A percentile compares a stretch with the other conserved stretches of the same genome.
Conservation (phyloP, 2,797 vertebrate species). For the Ctenopoma multispine region DNA sequence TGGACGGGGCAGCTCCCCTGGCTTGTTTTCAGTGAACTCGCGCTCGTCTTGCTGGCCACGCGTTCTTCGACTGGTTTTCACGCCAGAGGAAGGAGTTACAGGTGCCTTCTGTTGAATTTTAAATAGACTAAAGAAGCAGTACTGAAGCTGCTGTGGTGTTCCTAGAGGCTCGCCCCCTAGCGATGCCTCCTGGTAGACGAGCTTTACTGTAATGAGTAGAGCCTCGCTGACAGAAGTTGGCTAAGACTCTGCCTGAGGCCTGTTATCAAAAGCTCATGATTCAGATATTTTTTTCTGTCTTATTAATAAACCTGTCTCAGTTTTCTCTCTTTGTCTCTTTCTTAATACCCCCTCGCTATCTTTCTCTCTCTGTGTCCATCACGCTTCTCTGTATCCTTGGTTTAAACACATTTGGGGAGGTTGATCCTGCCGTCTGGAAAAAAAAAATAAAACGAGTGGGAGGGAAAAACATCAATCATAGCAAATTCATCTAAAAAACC, state of each 20-base stretch:
- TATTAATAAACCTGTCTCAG: constrained; percentile 24
- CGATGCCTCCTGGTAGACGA: constrained; percentile 35
- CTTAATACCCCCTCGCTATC: neutral
- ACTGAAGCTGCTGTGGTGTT: fast-evolving
- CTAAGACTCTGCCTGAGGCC: constrained; percentile 46
- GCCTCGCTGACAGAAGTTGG: constrained; percentile 8
- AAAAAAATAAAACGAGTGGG: constrained; percentile 11
- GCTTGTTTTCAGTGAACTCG: constrained; percentile 8
- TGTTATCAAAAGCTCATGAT: constrained; percentile 37
- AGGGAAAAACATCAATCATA: constrained; percentile 20
- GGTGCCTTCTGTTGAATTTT: constrained; percentile 8
- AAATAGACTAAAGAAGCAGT: neutral
- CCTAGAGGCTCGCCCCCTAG: constrained; percentile 48
- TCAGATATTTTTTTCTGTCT: constrained; percentile 14
- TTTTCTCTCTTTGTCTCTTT: neutral
- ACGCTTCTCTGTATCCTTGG: neutral
- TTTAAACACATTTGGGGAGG: constrained; percentile 3
- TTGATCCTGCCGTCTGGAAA: constrained; percentile 3
- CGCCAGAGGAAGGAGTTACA: neutral
- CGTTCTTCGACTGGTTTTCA: neutral
- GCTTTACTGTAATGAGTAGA: constrained; percentile 36
- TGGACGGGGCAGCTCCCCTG: neutral
- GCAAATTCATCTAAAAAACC: constrained; percentile 1
- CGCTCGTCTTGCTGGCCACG: neutral
- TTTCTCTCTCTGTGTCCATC: neutral